phyloP scores from a whole-genome alignment of 2,113 vertebrate genomes.

The Leptobrachium leishanense region DNA sequence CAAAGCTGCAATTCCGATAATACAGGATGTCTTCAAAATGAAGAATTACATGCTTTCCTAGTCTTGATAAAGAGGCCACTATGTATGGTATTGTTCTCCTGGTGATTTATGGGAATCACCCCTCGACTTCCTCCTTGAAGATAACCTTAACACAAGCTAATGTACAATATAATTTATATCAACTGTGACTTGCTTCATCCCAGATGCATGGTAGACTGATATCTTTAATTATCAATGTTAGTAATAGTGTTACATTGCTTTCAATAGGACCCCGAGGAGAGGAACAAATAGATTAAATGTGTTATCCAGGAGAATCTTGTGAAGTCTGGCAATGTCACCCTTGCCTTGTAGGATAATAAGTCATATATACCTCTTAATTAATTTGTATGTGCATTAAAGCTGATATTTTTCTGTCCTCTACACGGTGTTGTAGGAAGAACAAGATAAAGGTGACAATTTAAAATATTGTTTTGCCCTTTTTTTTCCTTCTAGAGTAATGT shows the following conservation, averaged over 20 bases:
- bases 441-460: constrained; percentile 48
- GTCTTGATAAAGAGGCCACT: not conserved
- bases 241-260: constrained; percentile 7
- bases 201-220: constrained; percentile 38
- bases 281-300: constrained; percentile 35
- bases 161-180: constrained; percentile 25
- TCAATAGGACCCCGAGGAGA: constrained; percentile 43
- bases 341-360: constrained; percentile 43
- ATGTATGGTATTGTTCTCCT: constrained; percentile 4
- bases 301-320: constrained; percentile 43
- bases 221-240: constrained; percentile 38
- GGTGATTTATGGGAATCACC: constrained; percentile 3
- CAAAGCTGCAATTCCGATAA: not conserved
- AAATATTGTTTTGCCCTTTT: constrained; percentile 43
- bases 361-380: constrained; percentile 37
- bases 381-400: constrained; percentile 39
- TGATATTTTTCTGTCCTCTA: constrained; percentile 30
- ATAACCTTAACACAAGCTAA: constrained; percentile 31
- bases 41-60: constrained; percentile 1
- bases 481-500: constrained; percentile 8
- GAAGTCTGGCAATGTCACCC: constrained; percentile 45
- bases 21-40: constrained; percentile 12
- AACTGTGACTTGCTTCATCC: constrained; percentile 18
- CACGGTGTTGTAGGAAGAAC: constrained; percentile 34
- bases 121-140: constrained; percentile 31